Conservation (phyloP, 1,140 invertebrate genomes). For the Saccostrea glomerata region DNA sequence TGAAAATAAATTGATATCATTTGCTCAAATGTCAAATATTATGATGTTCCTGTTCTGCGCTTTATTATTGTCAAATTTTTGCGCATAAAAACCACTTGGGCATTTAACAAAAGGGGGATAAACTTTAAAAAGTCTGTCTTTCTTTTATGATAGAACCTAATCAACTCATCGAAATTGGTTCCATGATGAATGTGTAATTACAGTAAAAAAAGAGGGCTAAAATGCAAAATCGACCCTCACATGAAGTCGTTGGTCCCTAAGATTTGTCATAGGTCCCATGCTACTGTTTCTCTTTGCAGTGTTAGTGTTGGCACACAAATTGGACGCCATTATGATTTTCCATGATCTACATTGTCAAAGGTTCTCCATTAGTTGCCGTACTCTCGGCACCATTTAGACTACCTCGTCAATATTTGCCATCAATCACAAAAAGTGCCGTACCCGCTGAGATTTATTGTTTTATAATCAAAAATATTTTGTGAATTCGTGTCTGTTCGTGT, state of each 20-base stretch:
- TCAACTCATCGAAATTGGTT: not conserved
- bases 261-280: conserved; percentile 2
- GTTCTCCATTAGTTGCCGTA: not conserved
- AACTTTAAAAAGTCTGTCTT: not conserved
- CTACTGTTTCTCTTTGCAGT: not conserved
- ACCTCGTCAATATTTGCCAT: conserved; percentile 27
- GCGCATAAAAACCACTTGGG: not conserved
- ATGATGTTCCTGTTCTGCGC: not conserved
- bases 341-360: conserved; percentile 2
- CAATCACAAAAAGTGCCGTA: not conserved
- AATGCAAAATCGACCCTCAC: not conserved
- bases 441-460: conserved; percentile 27
- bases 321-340: conserved; percentile 9
- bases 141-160: not conserved
- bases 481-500: not conserved
- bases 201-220: not conserved
- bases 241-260: not conserved
- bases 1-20: conserved; percentile 1
- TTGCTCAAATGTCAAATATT: not conserved
- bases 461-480: conserved; percentile 24
- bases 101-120: not conserved
- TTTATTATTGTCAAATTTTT: not conserved
- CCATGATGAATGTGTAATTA: not conserved
- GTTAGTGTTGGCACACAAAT: not conserved
- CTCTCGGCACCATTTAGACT: not conserved